Percentiles rank a stretch among this genome's conserved stretches.
These are phyloP conservation scores for Mamestra brassicae DNA, from an alignment of 2,888 invertebrate species.

Conservation along the genomic window DNA sequence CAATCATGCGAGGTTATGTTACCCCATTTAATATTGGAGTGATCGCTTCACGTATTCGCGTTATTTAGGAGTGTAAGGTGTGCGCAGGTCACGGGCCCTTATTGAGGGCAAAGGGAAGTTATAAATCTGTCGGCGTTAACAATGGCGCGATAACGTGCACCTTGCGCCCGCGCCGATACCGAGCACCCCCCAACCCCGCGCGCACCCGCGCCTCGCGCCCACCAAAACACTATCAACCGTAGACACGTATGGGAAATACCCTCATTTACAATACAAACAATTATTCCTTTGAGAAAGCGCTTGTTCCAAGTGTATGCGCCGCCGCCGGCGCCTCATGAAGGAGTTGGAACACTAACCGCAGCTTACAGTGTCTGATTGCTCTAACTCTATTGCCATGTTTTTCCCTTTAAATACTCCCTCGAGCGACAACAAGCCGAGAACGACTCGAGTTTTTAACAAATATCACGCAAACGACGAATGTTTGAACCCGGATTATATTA, in stretches of 20 bases:
- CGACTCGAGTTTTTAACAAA: constrained; percentile 39
- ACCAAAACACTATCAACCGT: constrained; percentile 64
- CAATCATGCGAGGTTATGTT: background rate
- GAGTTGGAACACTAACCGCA: constrained; percentile 5
- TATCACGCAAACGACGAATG: constrained; percentile 48
- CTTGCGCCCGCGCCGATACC: constrained; percentile 83
- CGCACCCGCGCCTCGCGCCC: constrained; percentile 54
- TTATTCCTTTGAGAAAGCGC: constrained; percentile 41
- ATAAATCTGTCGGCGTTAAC: constrained; percentile 90
- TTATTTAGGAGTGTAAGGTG: constrained; percentile 79
- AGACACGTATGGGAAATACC: constrained; percentile 60
- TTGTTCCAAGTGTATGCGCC: constrained; percentile 19
- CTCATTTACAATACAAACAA: constrained; percentile 58
- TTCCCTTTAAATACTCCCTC: constrained; percentile 27
- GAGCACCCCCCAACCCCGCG: constrained; percentile 53
- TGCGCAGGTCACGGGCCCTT: constrained; percentile 88
- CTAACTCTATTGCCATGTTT: constrained; percentile 12
- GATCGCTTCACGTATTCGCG: constrained; percentile 61
- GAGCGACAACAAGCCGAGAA: constrained; percentile 36
- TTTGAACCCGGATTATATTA: constrained; percentile 51
- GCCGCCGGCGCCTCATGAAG: constrained; percentile 8
- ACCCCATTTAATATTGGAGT: constrained; percentile 9
- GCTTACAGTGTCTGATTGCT: background rate
- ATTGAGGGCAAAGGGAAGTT: constrained; percentile 91
- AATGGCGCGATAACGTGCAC: constrained; percentile 90